A percentile compares a stretch with the other conserved stretches of the same genome.
Conservation (phyloP, 2,113 vertebrate species). For the Rissa tridactyla region DNA sequence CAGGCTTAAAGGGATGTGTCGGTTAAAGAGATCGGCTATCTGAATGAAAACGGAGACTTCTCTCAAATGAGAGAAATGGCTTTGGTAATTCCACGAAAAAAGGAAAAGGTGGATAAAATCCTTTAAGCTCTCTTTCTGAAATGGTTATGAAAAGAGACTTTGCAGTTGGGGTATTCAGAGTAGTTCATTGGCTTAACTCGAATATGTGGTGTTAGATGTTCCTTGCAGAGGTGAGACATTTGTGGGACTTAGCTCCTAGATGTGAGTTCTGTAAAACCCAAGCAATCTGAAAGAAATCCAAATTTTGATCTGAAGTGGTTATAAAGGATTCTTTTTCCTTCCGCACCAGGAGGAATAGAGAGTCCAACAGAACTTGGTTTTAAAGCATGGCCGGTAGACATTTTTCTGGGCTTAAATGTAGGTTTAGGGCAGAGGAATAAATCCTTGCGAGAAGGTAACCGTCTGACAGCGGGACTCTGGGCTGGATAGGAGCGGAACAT, state of each 20-base stretch:
- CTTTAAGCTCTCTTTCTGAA: neutral
- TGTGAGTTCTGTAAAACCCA: neutral
- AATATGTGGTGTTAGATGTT: neutral
- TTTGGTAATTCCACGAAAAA: neutral
- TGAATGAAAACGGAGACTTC: neutral
- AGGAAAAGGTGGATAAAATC: neutral
- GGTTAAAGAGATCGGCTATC: neutral
- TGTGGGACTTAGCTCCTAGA: neutral
- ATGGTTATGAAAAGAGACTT: neutral
- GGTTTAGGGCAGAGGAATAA: neutral
- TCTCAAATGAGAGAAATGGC: neutral
- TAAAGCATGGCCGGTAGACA: accelerated
- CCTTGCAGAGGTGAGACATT: neutral
- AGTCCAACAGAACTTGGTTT: neutral
- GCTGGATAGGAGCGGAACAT: neutral
- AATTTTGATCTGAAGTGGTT: neutral
- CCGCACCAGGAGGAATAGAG: neutral
- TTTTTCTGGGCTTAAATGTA: neutral
- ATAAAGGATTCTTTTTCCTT: neutral
- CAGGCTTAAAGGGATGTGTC: neutral
- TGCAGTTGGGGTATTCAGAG: neutral
- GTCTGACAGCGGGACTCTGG: neutral
- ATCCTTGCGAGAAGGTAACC: neutral
- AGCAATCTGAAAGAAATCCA: neutral
- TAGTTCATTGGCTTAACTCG: neutral